Evolutionary conservation across 2,113 vertebrate genomes (phyloP), one percentile per base, ranked within the genome.

Genomic region (Macroglossus sobrinus): DNA sequence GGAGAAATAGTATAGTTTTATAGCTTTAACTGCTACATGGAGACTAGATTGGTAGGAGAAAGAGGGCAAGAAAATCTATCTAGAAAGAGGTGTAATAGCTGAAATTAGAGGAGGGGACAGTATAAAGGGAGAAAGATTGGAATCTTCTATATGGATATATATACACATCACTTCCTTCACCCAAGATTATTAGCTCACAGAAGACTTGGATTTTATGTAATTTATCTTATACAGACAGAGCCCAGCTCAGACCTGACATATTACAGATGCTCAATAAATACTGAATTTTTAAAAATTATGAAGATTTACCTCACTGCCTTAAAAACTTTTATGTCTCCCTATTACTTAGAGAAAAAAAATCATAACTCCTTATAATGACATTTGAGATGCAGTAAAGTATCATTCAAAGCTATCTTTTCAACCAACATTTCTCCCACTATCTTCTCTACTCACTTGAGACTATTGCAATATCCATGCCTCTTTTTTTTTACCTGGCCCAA

Each of bases 101-200:
- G 7, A 30, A 87, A 40, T 84, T 57, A 30, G 18, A 35, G 6
- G 9, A 24, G 3, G 16, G 10, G 69, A 22, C 0, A 21, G 2
- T 71, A 26, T 38, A 68, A 13, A 74, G 38, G 7, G 30, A 79
- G 1, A 88, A 21, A 84, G 15, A 1, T 11, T 76, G 18, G 40
- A 81, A 55, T 40, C 13, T 84, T 71, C 47, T 4, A 33, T 57
- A 19, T 61, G 12, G 71, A 14, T 78, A 16, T 26, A 0, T 38
- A 22, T 45, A 30, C 16, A 26, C 2, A 40, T 0, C 10, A 75
- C 0, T 6, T 2, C 15, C 18, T 5, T 13, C 7, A 24, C 4
- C 24, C 79, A 57, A 78, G 5, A 68, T 22, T 35, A 24, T 63
- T 22, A 79, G 14, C 12, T 53, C 66, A 33, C 0, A 71, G 28